Conservation (phyloP, 1,140 invertebrate genomes). For the Tribolium madens region DNA sequence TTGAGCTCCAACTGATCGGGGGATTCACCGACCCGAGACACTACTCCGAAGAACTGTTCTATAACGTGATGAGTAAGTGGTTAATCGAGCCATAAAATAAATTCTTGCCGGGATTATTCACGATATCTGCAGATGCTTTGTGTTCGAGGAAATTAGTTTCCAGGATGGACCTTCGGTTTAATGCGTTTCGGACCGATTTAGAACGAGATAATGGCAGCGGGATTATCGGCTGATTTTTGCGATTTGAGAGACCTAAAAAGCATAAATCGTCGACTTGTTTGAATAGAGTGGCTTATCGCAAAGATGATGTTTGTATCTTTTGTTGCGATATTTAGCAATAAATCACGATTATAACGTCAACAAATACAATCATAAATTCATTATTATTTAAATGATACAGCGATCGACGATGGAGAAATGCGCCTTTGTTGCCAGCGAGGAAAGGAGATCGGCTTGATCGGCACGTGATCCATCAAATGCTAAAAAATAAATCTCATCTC, state of each 20-base stretch:
- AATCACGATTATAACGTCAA: constrained; percentile 30
- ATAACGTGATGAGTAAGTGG: constrained; percentile 89
- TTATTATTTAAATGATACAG: constrained; percentile 22
- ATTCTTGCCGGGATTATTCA: constrained; percentile 10
- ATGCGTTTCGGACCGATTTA: constrained; percentile 12
- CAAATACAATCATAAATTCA: constrained; percentile 24
- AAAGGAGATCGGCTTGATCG: neutral
- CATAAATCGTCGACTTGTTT: neutral
- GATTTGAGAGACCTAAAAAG: constrained; percentile 2
- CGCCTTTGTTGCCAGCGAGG: neutral
- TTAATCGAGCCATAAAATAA: constrained; percentile 6
- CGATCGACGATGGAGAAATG: neutral
- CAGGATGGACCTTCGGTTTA: neutral
- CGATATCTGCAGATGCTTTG: constrained; percentile 21
- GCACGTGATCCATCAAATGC: neutral
- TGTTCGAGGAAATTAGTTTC: constrained; percentile 4
- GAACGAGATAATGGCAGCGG: constrained; percentile 1
- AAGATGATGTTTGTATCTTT: neutral
- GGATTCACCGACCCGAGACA: constrained; percentile 87
- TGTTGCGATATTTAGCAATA: constrained; percentile 27
- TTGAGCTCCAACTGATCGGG: constrained; percentile 91
- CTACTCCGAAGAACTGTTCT: constrained; percentile 91
- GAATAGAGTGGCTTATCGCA: constrained; percentile 1
- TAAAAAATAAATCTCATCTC: neutral
- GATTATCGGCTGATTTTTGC: constrained; percentile 1